Percentiles rank a stretch among this genome's conserved stretches.
These are phyloP conservation scores for Eremobia ochroleuca DNA, from an alignment of 2,888 invertebrate genomes.

Conservation along the genomic window DNA sequence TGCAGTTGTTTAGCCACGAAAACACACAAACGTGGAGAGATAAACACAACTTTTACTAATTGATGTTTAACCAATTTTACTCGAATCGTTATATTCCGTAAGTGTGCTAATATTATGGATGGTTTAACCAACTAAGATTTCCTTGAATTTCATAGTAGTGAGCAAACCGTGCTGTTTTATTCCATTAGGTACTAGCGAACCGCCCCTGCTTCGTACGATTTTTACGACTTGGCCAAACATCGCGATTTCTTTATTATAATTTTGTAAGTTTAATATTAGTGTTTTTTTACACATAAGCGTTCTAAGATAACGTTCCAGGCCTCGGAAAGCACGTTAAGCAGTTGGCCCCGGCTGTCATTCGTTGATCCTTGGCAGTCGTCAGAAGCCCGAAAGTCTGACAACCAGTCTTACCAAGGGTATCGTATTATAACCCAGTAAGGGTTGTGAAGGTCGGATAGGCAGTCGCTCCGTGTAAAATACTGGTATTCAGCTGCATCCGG, in stretches of 20 bases:
- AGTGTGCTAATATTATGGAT: neutral
- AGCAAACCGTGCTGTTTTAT: slow-evolving; percentile 24
- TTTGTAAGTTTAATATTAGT: neutral
- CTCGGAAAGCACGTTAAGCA: no score
- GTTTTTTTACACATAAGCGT: neutral
- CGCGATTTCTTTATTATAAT: neutral
- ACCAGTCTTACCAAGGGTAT: no score
- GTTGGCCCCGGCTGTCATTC: no score
- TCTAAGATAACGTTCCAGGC: neutral
- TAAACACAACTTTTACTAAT: neutral
- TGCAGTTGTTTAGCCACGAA: neutral
- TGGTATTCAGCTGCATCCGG: no score
- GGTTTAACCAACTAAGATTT: neutral
- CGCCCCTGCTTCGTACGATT: neutral
- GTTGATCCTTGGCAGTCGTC: no score
- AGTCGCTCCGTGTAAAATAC: no score
- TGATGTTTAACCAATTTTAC: neutral
- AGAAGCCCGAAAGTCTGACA: no score
- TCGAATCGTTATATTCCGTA: neutral
- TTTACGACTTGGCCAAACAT: neutral
- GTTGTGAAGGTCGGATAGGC: no score
- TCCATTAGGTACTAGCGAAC: neutral
- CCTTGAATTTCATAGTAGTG: slow-evolving; percentile 15
- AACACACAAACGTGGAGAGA: slow-evolving; percentile 6
- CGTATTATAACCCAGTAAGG: no score